phyloP scores from a whole-genome alignment of 2,113 vertebrate species.

The Actinemys pallida region DNA sequence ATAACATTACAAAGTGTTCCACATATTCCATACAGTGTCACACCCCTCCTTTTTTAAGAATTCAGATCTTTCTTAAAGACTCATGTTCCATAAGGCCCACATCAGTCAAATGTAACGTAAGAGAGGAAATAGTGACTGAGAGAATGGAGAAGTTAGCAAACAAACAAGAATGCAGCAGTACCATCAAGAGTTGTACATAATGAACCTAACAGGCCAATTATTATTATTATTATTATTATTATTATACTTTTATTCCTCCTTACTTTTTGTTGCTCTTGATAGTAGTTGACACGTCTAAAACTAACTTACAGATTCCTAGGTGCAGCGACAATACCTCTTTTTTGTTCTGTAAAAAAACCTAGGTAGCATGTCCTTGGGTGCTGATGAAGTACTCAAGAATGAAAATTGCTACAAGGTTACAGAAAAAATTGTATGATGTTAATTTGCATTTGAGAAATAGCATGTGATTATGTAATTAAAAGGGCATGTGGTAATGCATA shows the following conservation, averaged over 20 bases:
- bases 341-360: background rate
- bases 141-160: slow-evolving; percentile 39
- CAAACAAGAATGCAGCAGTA: background rate
- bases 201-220: background rate
- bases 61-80: background rate
- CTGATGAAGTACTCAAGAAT: background rate
- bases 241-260: background rate
- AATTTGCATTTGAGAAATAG: background rate
- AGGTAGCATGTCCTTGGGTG: background rate
- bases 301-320: background rate
- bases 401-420: background rate
- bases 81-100: background rate
- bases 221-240: background rate
- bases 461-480: accelerated
- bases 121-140: slow-evolving; percentile 37
- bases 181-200: slow-evolving; percentile 4
- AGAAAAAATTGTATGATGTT: background rate
- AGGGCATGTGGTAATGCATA: background rate
- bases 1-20: no score
- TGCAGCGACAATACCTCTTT: background rate
- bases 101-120: background rate
- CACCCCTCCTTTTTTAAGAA: background rate
- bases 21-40: no score
- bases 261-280: background rate
- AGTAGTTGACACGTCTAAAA: background rate